phyloP scores from a whole-genome alignment of 2,797 vertebrate genomes.

The Coluber constrictor region DNA sequence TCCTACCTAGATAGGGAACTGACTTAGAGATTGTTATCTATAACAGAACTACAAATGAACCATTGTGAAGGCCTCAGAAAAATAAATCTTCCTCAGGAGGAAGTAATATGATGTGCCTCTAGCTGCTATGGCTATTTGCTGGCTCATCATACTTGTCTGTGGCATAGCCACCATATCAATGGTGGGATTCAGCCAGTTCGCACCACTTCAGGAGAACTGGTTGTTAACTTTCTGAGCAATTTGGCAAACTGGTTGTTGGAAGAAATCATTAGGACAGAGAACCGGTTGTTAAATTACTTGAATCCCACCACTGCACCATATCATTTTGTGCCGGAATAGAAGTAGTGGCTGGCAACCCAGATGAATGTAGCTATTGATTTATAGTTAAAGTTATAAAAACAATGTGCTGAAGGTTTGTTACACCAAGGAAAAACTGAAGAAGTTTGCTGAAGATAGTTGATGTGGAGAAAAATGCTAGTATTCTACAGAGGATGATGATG shows the following conservation, averaged over 20 bases:
- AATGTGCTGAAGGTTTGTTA: not conserved
- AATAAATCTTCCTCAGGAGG: not conserved
- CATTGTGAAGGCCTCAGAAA: not conserved
- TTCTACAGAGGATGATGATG: not conserved
- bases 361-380: not conserved
- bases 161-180: not conserved
- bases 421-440: not conserved
- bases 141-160: not conserved
- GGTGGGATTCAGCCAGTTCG: too few species aligned
- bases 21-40: not conserved
- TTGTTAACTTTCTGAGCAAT: too few species aligned
- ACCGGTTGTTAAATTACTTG: too few species aligned
- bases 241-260: too few species aligned
- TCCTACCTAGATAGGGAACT: not conserved
- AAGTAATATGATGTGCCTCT: not conserved
- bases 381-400: not conserved
- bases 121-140: not conserved
- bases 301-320: not conserved
- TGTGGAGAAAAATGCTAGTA: not conserved
- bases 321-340: not conserved
- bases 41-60: not conserved
- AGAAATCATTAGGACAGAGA: too few species aligned
- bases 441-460: not conserved
- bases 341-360: not conserved
- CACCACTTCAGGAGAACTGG: too few species aligned